Evolutionary conservation across 92 coral and sea anemone species (phyloP).

Genomic region (Meandrina meandrites): DNA sequence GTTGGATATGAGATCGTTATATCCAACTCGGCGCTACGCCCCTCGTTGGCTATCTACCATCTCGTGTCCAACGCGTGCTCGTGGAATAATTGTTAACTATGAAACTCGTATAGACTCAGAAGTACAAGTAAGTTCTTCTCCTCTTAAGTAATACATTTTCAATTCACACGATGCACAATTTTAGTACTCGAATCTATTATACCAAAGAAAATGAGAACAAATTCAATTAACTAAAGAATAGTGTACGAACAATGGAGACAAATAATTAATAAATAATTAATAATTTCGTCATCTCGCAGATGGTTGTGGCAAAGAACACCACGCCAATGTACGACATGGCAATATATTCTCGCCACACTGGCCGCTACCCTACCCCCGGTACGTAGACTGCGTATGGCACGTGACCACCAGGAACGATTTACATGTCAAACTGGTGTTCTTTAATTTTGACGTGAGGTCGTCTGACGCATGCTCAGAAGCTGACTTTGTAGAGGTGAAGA

Average conservation of each 20-base stretch:
- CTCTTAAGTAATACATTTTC: too few species aligned
- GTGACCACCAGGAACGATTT: conserved; percentile 43
- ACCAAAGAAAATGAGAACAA: too few species aligned
- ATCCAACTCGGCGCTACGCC: too few species aligned
- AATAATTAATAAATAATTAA: background rate
- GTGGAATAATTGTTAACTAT: too few species aligned
- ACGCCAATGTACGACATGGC: conserved; percentile 49
- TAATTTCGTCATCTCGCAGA: conserved; percentile 12
- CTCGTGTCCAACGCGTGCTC: too few species aligned
- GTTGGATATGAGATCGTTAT: too few species aligned
- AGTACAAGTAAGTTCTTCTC: too few species aligned
- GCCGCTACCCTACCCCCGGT: conserved; percentile 71
- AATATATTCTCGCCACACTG: conserved; percentile 66
- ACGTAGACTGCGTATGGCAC: conserved; percentile 69
- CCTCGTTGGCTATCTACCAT: too few species aligned
- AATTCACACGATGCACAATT: too few species aligned
- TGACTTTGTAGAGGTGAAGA: conserved; percentile 57
- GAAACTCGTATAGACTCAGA: too few species aligned
- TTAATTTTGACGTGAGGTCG: conserved; percentile 52
- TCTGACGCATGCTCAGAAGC: conserved; percentile 33
- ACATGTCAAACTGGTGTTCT: conserved; percentile 56
- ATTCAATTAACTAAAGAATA: too few species aligned
- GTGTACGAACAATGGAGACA: background rate
- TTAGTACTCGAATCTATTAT: too few species aligned
- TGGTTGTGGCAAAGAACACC: conserved; percentile 57